Evolutionary conservation across 2,113 vertebrate species (phyloP).

Genomic region (Cyanoderma ruficeps): DNA sequence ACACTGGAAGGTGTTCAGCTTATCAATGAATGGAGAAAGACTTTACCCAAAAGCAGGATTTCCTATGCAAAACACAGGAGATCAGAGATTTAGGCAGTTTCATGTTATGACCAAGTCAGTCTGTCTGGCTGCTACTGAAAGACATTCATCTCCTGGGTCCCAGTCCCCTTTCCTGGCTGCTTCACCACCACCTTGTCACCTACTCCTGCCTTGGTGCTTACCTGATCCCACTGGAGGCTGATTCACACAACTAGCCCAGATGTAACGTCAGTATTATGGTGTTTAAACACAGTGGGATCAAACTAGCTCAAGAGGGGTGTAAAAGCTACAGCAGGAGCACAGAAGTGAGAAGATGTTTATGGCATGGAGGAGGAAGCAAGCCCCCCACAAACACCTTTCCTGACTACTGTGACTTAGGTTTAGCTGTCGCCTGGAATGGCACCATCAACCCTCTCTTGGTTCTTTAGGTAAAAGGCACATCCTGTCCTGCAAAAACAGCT

Average conservation of each 20-base stretch:
- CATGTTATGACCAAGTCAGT: not conserved
- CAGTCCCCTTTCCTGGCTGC: not conserved
- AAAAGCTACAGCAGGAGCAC: not conserved
- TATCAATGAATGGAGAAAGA: not conserved
- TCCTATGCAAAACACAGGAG: not conserved
- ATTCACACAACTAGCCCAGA: not conserved
- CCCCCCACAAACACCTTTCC: not conserved
- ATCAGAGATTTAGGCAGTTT: not conserved
- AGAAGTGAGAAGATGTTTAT: not conserved
- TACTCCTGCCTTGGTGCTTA: not conserved
- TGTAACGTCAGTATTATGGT: not conserved
- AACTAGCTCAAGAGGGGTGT: not conserved
- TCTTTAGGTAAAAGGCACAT: not conserved
- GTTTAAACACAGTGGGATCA: not conserved
- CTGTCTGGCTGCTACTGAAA: not conserved
- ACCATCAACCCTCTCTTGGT: not conserved
- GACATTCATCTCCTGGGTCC: not conserved
- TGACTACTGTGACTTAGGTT: not conserved
- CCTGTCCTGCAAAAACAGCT: not conserved
- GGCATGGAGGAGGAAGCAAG: not conserved
- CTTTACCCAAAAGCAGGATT: not conserved
- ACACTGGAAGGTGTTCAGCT: not conserved
- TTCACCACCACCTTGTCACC: not conserved
- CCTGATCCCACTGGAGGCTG: not conserved
- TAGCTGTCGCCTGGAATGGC: not conserved